Percentiles rank a stretch among this genome's conserved stretches.
Conservation (phyloP, 2,797 vertebrate species). For the Pelobates cultripes region DNA sequence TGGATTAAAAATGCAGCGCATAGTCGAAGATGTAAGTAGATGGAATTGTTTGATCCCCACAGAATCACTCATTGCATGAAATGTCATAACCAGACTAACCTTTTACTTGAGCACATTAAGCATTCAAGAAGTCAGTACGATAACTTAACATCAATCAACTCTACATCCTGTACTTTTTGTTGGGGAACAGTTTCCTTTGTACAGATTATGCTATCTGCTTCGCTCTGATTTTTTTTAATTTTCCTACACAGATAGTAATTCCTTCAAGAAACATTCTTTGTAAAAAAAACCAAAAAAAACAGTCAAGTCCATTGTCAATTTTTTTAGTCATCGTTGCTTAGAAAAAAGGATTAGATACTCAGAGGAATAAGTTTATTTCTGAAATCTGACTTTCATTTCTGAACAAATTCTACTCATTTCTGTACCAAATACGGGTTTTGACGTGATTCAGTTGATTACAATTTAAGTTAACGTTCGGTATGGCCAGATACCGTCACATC, state of each 20-base stretch:
- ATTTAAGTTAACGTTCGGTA: too few species aligned
- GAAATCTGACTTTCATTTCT: too few species aligned
- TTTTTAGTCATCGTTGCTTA: background rate
- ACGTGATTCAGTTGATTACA: too few species aligned
- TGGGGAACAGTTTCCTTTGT: slow-evolving; percentile 11
- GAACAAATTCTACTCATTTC: too few species aligned
- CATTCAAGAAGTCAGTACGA: slow-evolving; percentile 30
- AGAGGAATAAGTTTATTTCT: background rate
- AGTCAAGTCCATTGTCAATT: background rate
- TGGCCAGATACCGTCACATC: too few species aligned
- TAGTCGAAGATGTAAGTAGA: slow-evolving; percentile 31
- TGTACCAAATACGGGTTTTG: too few species aligned
- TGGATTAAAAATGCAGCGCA: slow-evolving; percentile 34
- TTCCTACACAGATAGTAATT: slow-evolving; percentile 30
- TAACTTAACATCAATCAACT: slow-evolving; percentile 50
- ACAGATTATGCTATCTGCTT: slow-evolving; percentile 16
- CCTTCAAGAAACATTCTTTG: slow-evolving; percentile 25
- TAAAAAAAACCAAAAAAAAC: slow-evolving; percentile 2
- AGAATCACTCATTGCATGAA: slow-evolving; percentile 35
- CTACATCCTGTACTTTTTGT: slow-evolving; percentile 35
- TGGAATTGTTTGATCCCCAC: slow-evolving; percentile 38
- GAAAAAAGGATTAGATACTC: background rate
- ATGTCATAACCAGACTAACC: slow-evolving; percentile 39
- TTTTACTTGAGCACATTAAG: slow-evolving; percentile 37
- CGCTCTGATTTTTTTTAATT: background rate